These are phyloP conservation scores for Cephalopholis sonnerati DNA, from an alignment of 2,113 vertebrate genomes.

Conservation along the genomic window DNA sequence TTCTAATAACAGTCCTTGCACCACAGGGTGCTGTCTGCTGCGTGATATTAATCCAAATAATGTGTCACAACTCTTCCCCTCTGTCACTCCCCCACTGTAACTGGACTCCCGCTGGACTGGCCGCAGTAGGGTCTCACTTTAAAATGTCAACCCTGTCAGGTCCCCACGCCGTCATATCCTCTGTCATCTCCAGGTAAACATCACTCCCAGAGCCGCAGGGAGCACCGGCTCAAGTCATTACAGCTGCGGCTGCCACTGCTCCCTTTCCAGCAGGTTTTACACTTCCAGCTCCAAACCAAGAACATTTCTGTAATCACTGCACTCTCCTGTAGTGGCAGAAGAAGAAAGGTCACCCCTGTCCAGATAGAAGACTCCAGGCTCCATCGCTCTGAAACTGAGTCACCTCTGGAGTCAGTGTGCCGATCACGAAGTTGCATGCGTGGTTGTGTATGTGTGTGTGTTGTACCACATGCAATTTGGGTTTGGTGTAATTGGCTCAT, in stretches of 20 bases:
- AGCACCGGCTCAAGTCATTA: conserved; percentile 18
- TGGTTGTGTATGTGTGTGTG: neutral
- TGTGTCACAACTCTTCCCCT: conserved; percentile 20
- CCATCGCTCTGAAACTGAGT: conserved; percentile 28
- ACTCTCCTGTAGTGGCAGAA: neutral
- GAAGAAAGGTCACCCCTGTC: conserved; percentile 42
- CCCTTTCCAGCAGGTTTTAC: conserved; percentile 23
- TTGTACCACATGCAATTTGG: conserved; percentile 16
- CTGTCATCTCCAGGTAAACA: conserved; percentile 54
- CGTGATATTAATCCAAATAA: conserved; percentile 35
- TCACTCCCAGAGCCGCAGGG: conserved; percentile 8
- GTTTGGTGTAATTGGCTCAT: conserved; percentile 44
- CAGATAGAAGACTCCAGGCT: conserved; percentile 12
- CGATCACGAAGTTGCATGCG: conserved; percentile 4
- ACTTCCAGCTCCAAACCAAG: conserved; percentile 16
- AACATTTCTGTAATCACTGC: conserved; percentile 4
- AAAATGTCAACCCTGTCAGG: conserved; percentile 73
- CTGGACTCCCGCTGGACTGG: conserved; percentile 44
- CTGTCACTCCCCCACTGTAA: conserved; percentile 11
- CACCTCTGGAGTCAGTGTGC: neutral
- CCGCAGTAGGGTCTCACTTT: conserved; percentile 46
- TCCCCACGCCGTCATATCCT: conserved; percentile 24
- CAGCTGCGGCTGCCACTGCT: neutral
- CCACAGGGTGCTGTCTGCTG: conserved; percentile 3
- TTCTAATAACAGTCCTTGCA: neutral